Percentiles rank a stretch among this genome's conserved stretches.
These are phyloP conservation scores for Steromphala cineraria DNA, from an alignment of 2,888 invertebrate genomes.

Conservation along the genomic window DNA sequence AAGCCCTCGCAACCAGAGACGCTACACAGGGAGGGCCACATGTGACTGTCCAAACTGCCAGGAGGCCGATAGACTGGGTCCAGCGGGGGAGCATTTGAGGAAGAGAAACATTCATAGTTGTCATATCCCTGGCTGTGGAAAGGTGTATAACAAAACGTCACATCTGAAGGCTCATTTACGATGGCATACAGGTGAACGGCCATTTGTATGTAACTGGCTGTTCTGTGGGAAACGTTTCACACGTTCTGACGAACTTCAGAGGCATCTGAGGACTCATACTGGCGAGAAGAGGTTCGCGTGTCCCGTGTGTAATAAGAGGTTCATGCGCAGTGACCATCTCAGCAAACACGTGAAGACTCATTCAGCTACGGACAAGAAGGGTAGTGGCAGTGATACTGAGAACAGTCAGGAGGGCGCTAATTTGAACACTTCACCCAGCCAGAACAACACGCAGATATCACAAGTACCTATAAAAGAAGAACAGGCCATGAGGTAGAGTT, in stretches of 20 bases:
- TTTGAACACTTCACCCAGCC: not conserved
- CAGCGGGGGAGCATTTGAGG: constrained; percentile 82
- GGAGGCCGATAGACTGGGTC: constrained; percentile 90
- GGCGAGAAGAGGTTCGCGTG: constrained; percentile 93
- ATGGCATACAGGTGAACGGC: constrained; percentile 98
- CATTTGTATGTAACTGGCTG: constrained; percentile 97
- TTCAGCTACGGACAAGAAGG: constrained; percentile 25
- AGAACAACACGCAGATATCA: not conserved
- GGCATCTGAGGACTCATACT: constrained; percentile 95
- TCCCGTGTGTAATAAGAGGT: constrained; percentile 90
- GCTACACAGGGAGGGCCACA: constrained; percentile 93
- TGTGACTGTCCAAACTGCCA: constrained; percentile 99
- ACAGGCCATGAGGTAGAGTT: constrained; percentile 4
- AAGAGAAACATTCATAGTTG: constrained; percentile 74
- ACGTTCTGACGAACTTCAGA: constrained; percentile 95
- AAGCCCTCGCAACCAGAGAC: constrained; percentile 77
- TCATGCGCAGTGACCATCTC: constrained; percentile 94
- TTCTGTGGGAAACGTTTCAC: constrained; percentile 98
- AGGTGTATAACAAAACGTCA: constrained; percentile 93
- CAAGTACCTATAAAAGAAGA: constrained; percentile 21
- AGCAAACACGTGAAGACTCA: constrained; percentile 84
- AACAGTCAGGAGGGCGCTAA: constrained; percentile 16
- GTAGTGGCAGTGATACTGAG: constrained; percentile 27
- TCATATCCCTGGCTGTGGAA: constrained; percentile 75
- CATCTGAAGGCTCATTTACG: constrained; percentile 98